A percentile compares a stretch with the other conserved stretches of the same genome.
Evolutionary conservation across 1,140 invertebrate species (phyloP).

Genomic region (Aricia agestis): DNA sequence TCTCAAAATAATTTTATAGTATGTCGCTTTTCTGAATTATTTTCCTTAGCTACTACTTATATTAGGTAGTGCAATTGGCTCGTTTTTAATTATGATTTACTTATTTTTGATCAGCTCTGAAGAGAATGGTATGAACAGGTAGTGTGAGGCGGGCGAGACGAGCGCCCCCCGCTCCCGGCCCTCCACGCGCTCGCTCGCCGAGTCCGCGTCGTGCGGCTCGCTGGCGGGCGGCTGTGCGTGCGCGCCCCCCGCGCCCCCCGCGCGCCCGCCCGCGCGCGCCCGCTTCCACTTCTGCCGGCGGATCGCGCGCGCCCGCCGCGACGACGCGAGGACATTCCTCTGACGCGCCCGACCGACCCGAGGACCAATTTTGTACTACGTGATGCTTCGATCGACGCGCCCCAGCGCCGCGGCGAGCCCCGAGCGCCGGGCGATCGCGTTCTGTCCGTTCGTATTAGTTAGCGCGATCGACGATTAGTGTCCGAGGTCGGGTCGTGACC

Average conservation of each 20-base stretch:
- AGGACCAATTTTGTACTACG: slow-evolving; percentile 71
- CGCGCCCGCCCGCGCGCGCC: slow-evolving; percentile 35
- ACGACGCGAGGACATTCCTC: slow-evolving; percentile 61
- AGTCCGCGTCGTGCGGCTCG: slow-evolving; percentile 65
- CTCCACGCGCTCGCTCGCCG: slow-evolving; percentile 66
- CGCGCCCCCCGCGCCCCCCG: slow-evolving; percentile 37
- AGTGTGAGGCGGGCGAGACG: slow-evolving; percentile 70
- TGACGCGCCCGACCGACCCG: slow-evolving; percentile 54
- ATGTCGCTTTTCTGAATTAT: too few relatives aligned
- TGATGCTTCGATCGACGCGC: slow-evolving; percentile 53
- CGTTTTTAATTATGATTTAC: slow-evolving; percentile 3
- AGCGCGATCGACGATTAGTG: slow-evolving; percentile 27
- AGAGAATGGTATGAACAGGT: slow-evolving; percentile 36
- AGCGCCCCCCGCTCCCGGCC: slow-evolving; percentile 59
- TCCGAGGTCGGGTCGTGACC: slow-evolving; percentile 40
- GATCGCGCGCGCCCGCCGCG: slow-evolving; percentile 48
- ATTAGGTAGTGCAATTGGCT: not conserved
- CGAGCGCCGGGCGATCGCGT: slow-evolving; percentile 37
- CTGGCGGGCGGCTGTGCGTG: slow-evolving; percentile 40
- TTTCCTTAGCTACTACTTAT: not conserved
- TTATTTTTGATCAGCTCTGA: not conserved
- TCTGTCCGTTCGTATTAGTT: slow-evolving; percentile 50
- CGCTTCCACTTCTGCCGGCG: slow-evolving; percentile 67
- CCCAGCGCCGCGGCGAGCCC: slow-evolving; percentile 42
- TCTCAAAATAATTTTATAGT: too few relatives aligned